Conservation (phyloP, 2,888 invertebrate genomes). For the Teleogryllus oceanicus region DNA sequence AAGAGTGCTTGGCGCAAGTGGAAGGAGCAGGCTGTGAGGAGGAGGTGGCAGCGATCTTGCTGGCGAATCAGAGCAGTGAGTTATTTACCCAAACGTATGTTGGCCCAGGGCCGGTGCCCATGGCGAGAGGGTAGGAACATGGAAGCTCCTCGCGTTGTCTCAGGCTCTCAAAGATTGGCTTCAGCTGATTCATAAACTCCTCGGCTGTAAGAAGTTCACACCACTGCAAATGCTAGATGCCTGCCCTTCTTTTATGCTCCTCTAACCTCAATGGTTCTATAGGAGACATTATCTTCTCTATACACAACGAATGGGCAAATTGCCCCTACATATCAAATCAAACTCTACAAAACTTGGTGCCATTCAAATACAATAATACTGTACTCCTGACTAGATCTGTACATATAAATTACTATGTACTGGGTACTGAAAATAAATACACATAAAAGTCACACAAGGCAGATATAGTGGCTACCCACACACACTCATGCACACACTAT, state of each 20-base stretch:
- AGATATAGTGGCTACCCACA: too few relatives aligned
- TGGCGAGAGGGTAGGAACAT: constrained; percentile 86
- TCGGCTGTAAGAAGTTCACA: constrained; percentile 62
- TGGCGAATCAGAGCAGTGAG: neutral
- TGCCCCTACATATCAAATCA: neutral
- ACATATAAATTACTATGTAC: neutral
- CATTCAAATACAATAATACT: neutral
- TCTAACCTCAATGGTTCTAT: neutral
- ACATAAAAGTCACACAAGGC: neutral
- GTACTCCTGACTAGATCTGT: neutral
- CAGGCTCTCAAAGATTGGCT: constrained; percentile 92
- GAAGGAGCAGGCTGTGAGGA: neutral
- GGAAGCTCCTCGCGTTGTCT: constrained; percentile 87
- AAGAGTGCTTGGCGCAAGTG: constrained; percentile 6
- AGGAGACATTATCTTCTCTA: neutral
- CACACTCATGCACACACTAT: too few relatives aligned
- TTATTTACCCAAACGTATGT: constrained; percentile 70
- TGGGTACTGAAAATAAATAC: constrained; percentile 3
- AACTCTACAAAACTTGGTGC: neutral
- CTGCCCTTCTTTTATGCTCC: neutral
- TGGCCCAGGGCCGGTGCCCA: constrained; percentile 64
- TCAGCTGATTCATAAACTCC: constrained; percentile 92
- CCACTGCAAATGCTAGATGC: constrained; percentile 1
- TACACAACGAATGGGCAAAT: neutral
- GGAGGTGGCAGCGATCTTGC: neutral